These are phyloP conservation scores for Lathamus discolor DNA, from an alignment of 2,113 vertebrate species.

Conservation along the genomic window DNA sequence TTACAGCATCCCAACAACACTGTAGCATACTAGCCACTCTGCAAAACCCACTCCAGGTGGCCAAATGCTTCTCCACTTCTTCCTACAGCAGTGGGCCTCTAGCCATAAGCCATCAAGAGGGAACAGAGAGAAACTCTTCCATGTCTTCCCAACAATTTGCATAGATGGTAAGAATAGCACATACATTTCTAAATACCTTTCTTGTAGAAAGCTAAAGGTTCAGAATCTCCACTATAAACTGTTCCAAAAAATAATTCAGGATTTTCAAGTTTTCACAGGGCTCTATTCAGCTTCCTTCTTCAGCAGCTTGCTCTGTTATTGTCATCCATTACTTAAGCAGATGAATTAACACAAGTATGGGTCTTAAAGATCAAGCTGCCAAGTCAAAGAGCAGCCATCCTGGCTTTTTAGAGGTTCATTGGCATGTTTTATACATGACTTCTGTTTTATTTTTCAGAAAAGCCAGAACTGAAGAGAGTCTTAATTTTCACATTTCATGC, in stretches of 20 bases:
- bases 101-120: neutral
- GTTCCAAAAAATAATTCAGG: neutral
- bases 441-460: neutral
- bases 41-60: neutral
- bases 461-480: neutral
- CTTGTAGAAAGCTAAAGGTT: neutral
- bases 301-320: neutral
- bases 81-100: neutral
- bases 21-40: neutral
- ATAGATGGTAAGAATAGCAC: neutral
- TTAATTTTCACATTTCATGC: neutral
- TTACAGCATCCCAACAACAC: neutral
- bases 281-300: neutral
- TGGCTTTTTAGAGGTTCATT: neutral
- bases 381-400: neutral
- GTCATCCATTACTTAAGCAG: neutral
- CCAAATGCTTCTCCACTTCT: neutral
- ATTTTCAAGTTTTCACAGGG: neutral
- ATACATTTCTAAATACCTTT: fast-evolving
- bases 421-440: neutral
- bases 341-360: neutral
- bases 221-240: neutral
- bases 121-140: neutral
- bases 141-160: neutral
- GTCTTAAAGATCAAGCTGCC: neutral